Base-by-base conservation (phyloP, 1,140 invertebrate species). In the Drosophila pseudoananassae region DNA sequence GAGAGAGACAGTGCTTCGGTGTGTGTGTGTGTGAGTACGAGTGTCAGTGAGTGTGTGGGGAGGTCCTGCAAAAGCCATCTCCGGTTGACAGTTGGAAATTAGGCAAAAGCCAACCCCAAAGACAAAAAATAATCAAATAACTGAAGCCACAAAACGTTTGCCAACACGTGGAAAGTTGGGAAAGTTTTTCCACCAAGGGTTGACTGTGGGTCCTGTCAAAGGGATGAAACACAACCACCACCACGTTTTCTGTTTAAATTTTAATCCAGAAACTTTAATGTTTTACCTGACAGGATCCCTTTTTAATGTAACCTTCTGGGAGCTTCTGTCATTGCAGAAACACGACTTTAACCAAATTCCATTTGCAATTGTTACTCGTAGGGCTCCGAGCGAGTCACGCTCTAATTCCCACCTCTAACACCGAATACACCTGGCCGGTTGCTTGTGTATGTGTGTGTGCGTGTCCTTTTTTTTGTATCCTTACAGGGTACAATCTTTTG, bases 71-170 rank as follows among this genome's bases (percentile, higher is more conserved):
- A 71, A 81, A 68, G 82, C 60, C 82, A 78, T 68, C 63, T 51
- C 46, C 29, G 63, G 69, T 76, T 76, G 64, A 65, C 74, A 75
- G 82, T 75, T 81, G 60, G 64, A 85, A 85, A 85, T 85, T 81
- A 78, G 79, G 74, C 69, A 81, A 77, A 74, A 58, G 69, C 69
- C 69, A 78, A 55, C 36, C 45, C 49, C 40, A 65, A 74, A 63
- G 60, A 33, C 51, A 45, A 65, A 58, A 40, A 63, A 53, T 40
- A 71, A 47, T 36, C 33, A 31, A 79, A 76, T 53, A 78, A 80
- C 78, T 71, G 60, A 66, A 50, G 56, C 81, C 81, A 47, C 82
- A 87, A 75, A 84, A 78, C 78, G 82, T 85, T 87, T 76, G 72
- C 55, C 64, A 70, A 65, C 78, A 87, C 83, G 82, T 85, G 78